A percentile compares a stretch with the other conserved stretches of the same genome.
These are phyloP conservation scores for Apocrypta bakeri DNA, from an alignment of 1,140 invertebrate genomes.

Conservation along the genomic window DNA sequence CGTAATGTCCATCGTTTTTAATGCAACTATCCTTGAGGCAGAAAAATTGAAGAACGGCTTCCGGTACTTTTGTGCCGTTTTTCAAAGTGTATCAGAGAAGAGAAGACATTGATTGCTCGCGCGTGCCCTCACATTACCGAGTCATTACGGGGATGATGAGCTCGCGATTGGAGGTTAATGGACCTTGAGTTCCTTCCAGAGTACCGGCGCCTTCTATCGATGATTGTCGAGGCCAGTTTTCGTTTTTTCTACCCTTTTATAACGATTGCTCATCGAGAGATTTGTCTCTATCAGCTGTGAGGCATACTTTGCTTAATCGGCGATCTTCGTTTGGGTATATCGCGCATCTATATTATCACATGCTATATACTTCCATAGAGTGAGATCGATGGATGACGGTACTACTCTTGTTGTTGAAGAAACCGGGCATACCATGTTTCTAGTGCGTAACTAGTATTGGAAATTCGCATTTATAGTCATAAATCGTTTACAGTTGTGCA, in stretches of 20 bases:
- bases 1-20: not conserved
- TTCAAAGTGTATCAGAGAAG: not conserved
- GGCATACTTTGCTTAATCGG: not conserved
- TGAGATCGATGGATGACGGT: too few species aligned
- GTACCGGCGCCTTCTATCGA: constrained; percentile 7
- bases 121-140: constrained; percentile 13
- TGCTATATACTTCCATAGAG: too few species aligned
- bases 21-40: not conserved
- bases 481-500: too few species aligned
- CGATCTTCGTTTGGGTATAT: too few species aligned
- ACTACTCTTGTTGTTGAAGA: too few species aligned
- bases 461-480: too few species aligned
- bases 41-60: not conserved
- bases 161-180: constrained; percentile 41
- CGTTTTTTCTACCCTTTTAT: not conserved
- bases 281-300: constrained; percentile 11
- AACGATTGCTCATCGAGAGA: not conserved
- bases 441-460: too few species aligned
- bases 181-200: not conserved
- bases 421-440: too few species aligned
- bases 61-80: not conserved
- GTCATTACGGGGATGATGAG: constrained; percentile 26
- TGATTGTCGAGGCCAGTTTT: not conserved
- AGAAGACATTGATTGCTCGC: not conserved
- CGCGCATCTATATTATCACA: too few species aligned